Percentiles rank a stretch among this genome's conserved stretches.
phyloP scores from a whole-genome alignment of 2,113 vertebrate species.

The Pachycephala philippinensis region DNA sequence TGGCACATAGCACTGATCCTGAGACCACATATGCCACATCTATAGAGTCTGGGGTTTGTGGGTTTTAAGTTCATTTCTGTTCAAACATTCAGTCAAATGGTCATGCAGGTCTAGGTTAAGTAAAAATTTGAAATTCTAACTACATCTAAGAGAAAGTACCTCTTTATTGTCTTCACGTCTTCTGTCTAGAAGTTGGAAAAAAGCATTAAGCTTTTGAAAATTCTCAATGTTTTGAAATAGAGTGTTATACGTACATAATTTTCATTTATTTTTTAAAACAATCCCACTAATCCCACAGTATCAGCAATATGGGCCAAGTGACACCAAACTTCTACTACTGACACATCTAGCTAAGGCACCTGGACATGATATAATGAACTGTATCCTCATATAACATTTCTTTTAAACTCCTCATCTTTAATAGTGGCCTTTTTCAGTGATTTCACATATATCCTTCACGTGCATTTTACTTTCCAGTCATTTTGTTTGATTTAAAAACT shows the following conservation, averaged over 20 bases:
- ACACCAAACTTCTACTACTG: neutral
- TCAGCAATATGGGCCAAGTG: neutral
- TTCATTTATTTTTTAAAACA: neutral
- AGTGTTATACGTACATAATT: neutral
- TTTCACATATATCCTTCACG: neutral
- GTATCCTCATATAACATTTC: neutral
- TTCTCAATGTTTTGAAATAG: neutral
- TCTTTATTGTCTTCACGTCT: neutral
- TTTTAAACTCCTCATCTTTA: neutral
- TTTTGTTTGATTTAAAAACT: neutral
- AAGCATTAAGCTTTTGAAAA: neutral
- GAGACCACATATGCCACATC: neutral
- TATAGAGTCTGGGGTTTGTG: neutral
- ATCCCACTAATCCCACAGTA: neutral
- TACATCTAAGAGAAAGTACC: neutral
- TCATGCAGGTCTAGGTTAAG: neutral
- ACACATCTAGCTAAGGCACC: neutral
- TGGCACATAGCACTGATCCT: neutral
- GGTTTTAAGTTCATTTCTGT: fast-evolving
- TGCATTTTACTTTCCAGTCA: neutral
- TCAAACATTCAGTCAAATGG: neutral
- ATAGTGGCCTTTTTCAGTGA: neutral
- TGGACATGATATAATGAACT: neutral
- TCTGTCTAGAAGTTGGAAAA: neutral
- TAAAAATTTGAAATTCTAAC: neutral